Percentiles rank a stretch among this genome's conserved stretches.
phyloP scores from a whole-genome alignment of 2,797 vertebrate species.

The Phylloscopus collybita region DNA sequence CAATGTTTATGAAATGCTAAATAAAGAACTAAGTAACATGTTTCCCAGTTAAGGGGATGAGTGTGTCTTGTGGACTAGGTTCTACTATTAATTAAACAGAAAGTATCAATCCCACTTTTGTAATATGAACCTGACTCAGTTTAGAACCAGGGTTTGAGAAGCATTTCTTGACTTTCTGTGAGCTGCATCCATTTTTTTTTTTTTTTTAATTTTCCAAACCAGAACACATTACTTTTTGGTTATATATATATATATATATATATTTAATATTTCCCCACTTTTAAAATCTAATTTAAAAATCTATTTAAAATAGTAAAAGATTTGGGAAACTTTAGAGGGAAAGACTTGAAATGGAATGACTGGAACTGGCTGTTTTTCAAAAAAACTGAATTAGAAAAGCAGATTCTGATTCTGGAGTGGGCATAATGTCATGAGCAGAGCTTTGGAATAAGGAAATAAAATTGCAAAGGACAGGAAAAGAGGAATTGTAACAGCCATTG shows the following conservation, averaged over 20 bases:
- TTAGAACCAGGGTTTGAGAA: background rate
- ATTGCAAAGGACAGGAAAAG: constrained; percentile 49
- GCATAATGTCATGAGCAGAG: constrained; percentile 30
- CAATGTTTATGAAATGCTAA: constrained; percentile 64
- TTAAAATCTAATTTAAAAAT: constrained; percentile 51
- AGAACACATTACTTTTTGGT: constrained; percentile 33
- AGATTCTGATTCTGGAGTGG: background rate
- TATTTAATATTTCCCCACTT: background rate
- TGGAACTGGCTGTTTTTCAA: constrained; percentile 43
- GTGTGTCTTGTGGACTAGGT: background rate
- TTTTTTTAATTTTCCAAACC: constrained; percentile 43
- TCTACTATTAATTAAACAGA: constrained; percentile 43
- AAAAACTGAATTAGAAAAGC: constrained; percentile 45
- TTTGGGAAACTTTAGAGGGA: constrained; percentile 50
- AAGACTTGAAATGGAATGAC: constrained; percentile 39
- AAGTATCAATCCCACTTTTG: background rate
- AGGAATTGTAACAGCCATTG: constrained; percentile 72
- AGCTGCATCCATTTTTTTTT: constrained; percentile 1
- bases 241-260: constrained; percentile 17
- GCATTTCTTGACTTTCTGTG: background rate
- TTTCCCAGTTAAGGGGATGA: background rate
- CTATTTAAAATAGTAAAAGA: constrained; percentile 8
- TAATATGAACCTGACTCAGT: background rate
- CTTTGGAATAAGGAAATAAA: constrained; percentile 50
- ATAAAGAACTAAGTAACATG: constrained; percentile 53